Conservation (phyloP, 2,888 invertebrate species). For the Callimorpha dominula region DNA sequence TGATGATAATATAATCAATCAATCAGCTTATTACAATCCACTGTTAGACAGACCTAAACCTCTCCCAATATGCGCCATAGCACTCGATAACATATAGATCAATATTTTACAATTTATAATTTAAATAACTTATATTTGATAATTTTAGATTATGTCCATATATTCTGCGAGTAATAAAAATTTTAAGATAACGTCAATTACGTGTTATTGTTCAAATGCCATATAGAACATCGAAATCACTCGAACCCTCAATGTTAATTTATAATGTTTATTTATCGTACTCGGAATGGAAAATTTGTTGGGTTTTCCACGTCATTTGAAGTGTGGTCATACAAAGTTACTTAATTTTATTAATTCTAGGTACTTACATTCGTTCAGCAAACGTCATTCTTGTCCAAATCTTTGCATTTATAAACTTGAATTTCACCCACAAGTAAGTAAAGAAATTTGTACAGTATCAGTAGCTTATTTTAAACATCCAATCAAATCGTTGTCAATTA, state of each 20-base stretch:
- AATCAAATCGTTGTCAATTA: conserved; percentile 47
- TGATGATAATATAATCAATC: background rate
- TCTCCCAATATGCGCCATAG: no score
- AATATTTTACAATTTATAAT: background rate
- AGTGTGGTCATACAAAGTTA: background rate
- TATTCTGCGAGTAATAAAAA: conserved; percentile 1
- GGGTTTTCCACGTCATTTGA: conserved; percentile 1
- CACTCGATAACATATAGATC: background rate
- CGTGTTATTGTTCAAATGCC: background rate
- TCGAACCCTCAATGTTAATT: background rate
- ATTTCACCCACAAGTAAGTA: conserved; percentile 31
- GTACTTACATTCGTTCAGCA: conserved; percentile 39
- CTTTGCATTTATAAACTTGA: conserved; percentile 27
- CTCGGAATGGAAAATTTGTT: background rate
- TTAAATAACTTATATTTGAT: background rate
- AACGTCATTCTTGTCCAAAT: conserved; percentile 33
- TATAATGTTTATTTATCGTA: conserved; percentile 1
- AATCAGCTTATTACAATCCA: background rate
- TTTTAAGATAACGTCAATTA: background rate
- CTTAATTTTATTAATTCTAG: background rate
- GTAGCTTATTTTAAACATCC: conserved; percentile 21
- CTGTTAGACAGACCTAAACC: no score
- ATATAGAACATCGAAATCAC: background rate
- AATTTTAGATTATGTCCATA: background rate
- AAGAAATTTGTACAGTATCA: conserved; percentile 33